A percentile compares a stretch with the other conserved stretches of the same genome.
Conservation (phyloP, 1,140 invertebrate species). For the Diorhabda sublineata region DNA sequence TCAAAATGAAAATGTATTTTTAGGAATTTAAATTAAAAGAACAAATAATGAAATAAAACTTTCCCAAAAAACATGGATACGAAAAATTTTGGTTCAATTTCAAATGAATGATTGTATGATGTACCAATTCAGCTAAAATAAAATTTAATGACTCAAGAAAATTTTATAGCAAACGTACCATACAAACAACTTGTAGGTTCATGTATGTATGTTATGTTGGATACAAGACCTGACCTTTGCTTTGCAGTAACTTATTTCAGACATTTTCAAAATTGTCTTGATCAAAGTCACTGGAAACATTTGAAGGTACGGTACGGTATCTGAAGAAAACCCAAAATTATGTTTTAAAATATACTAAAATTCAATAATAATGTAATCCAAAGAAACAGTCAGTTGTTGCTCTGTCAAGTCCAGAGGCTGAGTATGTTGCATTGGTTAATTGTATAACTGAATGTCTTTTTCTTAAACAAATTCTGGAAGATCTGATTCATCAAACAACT, state of each 20-base stretch:
- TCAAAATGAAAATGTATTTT: slow-evolving; percentile 8
- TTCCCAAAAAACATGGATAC: slow-evolving; percentile 10
- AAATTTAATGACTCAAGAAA: slow-evolving; percentile 8
- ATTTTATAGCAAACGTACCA: slow-evolving; percentile 6
- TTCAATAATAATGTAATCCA: too few relatives aligned
- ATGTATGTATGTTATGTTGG: slow-evolving; percentile 17
- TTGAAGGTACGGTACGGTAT: slow-evolving; percentile 10
- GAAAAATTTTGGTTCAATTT: slow-evolving; percentile 17
- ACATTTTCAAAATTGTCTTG: slow-evolving; percentile 17
- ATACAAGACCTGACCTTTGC: slow-evolving; percentile 22
- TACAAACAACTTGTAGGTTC: slow-evolving; percentile 15
- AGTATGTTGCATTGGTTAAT: too few relatives aligned
- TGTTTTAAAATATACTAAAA: neutral
- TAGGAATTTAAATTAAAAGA: slow-evolving; percentile 23
- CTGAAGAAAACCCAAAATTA: neutral
- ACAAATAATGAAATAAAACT: slow-evolving; percentile 8
- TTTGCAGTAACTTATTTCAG: slow-evolving; percentile 18
- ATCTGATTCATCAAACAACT: too few relatives aligned
- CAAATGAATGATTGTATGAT: slow-evolving; percentile 18
- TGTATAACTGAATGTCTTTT: too few relatives aligned
- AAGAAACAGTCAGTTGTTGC: too few relatives aligned
- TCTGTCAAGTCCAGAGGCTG: too few relatives aligned
- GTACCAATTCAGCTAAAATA: slow-evolving; percentile 20
- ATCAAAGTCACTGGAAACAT: slow-evolving; percentile 13
- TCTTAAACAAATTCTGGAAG: too few relatives aligned